phyloP scores from a whole-genome alignment of 1,140 invertebrate species.

The Papilio aristodemus region DNA sequence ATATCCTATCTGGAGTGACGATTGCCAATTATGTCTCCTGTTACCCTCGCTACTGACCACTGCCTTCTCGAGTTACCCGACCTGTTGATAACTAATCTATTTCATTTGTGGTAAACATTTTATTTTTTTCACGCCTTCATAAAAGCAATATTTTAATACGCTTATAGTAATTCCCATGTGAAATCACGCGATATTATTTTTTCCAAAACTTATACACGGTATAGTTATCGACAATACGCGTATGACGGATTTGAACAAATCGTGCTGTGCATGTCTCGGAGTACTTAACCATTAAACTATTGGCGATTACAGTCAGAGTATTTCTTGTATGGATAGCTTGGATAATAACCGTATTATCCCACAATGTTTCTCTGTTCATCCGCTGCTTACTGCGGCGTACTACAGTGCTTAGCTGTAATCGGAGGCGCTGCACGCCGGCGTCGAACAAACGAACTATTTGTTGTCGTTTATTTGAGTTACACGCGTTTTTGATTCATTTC shows the following conservation, averaged over 20 bases:
- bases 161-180: no score
- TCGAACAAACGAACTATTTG: slow-evolving; percentile 41
- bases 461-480: slow-evolving; percentile 38
- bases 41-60: slow-evolving; percentile 59
- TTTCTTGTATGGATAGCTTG: slow-evolving; percentile 4
- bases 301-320: neutral
- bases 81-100: slow-evolving; percentile 28
- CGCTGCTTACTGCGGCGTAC: slow-evolving; percentile 38
- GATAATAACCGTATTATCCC: slow-evolving; percentile 18
- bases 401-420: slow-evolving; percentile 37
- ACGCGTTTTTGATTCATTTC: slow-evolving; percentile 62
- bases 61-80: slow-evolving; percentile 38
- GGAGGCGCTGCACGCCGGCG: slow-evolving; percentile 29
- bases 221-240: no score
- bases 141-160: no score
- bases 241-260: no score
- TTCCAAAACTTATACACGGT: no score
- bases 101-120: slow-evolving; percentile 2
- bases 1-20: slow-evolving; percentile 59
- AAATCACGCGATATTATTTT: no score
- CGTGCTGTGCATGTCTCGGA: no score
- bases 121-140: neutral
- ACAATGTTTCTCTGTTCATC: slow-evolving; percentile 33
- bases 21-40: slow-evolving; percentile 71
- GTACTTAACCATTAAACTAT: no score